A percentile compares a stretch with the other conserved stretches of the same genome.
These are phyloP conservation scores for Uloborus diversus DNA, from an alignment of 1,140 invertebrate genomes.

Conservation along the genomic window DNA sequence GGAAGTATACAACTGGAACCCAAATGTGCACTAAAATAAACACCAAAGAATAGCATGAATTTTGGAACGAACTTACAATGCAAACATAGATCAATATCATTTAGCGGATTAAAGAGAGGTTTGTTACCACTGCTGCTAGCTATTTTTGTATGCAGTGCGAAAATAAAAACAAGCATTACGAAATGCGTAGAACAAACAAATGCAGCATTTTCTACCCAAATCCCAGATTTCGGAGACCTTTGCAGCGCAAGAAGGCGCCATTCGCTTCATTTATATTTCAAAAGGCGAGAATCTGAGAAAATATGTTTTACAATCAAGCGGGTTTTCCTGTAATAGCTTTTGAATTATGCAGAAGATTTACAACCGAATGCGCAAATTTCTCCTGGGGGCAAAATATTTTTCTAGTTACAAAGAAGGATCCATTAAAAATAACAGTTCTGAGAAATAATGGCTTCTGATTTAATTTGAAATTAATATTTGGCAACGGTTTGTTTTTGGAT, in stretches of 20 bases:
- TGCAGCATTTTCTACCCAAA: no score
- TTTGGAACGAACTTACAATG: no score
- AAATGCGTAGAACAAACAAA: slow-evolving; percentile 4
- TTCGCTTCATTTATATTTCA: slow-evolving; percentile 46
- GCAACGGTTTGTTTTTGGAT: neutral
- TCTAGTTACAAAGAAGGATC: neutral
- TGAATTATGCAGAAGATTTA: slow-evolving; percentile 44
- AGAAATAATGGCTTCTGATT: slow-evolving; percentile 20
- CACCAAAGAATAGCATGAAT: no score
- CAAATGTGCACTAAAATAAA: no score
- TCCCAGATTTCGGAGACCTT: no score
- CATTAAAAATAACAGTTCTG: slow-evolving; percentile 13
- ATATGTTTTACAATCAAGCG: slow-evolving; percentile 46
- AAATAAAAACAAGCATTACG: no score
- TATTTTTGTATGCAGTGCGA: no score
- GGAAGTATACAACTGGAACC: no score
- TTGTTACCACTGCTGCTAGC: no score
- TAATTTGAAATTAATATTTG: slow-evolving; percentile 40
- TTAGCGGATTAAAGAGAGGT: no score
- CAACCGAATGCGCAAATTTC: slow-evolving; percentile 18
- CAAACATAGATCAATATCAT: no score
- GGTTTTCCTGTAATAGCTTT: slow-evolving; percentile 39
- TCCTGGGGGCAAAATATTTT: slow-evolving; percentile 1
- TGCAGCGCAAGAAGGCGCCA: no score
- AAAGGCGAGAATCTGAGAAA: neutral